Evolutionary conservation across 1,140 invertebrate species (phyloP).

Genomic region (Battus philenor): DNA sequence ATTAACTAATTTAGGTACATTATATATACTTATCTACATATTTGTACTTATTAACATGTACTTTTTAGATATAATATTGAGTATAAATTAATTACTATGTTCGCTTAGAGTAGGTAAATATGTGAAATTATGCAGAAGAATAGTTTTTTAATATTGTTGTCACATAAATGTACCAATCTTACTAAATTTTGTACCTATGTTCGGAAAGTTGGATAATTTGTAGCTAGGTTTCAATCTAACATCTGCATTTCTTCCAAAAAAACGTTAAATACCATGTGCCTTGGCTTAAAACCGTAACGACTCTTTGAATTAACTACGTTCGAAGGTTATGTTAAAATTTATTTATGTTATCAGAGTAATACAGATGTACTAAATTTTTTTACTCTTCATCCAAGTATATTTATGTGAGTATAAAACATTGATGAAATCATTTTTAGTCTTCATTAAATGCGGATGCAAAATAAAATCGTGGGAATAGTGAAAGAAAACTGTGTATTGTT

Average conservation of each 20-base stretch:
- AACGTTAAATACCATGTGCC: conserved; percentile 61
- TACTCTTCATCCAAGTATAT: too few species aligned
- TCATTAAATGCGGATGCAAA: too few species aligned
- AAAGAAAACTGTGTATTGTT: too few species aligned
- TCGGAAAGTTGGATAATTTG: conserved; percentile 74
- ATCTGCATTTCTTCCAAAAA: conserved; percentile 64
- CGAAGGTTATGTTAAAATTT: too few species aligned
- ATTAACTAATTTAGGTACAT: not conserved
- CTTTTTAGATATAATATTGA: conserved; percentile 68
- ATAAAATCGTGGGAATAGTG: too few species aligned
- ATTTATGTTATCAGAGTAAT: too few species aligned
- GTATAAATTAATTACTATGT: conserved; percentile 55
- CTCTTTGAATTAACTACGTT: too few species aligned
- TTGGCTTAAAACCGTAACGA: too few species aligned
- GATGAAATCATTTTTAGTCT: too few species aligned
- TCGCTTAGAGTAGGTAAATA: conserved; percentile 74
- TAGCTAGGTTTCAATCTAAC: conserved; percentile 75
- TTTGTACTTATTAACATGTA: conserved; percentile 59
- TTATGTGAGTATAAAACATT: too few species aligned
- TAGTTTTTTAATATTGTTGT: conserved; percentile 76
- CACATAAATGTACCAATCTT: conserved; percentile 74
- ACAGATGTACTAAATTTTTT: too few species aligned
- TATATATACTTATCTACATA: conserved; percentile 44
- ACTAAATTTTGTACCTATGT: conserved; percentile 72
- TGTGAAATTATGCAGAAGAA: conserved; percentile 72